Base-by-base conservation (phyloP, 2,888 invertebrate species). In the Cerastis leucographa region DNA sequence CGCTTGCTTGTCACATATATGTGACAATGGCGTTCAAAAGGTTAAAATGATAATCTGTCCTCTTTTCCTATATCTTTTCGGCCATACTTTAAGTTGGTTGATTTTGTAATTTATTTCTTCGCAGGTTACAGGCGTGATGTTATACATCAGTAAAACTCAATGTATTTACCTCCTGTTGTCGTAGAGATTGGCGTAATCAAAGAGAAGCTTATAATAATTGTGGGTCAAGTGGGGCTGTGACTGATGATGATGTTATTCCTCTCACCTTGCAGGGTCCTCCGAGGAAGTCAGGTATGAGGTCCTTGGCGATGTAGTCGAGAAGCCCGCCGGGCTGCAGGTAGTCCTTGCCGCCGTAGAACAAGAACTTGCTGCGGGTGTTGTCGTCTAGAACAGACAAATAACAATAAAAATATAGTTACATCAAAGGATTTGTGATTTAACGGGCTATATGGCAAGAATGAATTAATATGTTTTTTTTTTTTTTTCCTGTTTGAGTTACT, bases 281-380 rank as follows among this genome's bases (percentile, higher is more conserved):
- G 4, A 99, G 97, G 95, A 99, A 99, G 94, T 99, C 99, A 0
- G 99, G 99, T 80, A 99, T 98, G 89, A 97, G 97, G 80, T 98
- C 98, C 82, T 98, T 97, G 72, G 98, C 98, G 81, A 99, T 98
- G 92, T 98, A 99, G 93, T 99, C 98, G 35, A 97, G 97, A 14
- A 99, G 97, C 0, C 99, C 99, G 22, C 98, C 99, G 9, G 97
- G 96, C 90, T 98, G 98, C 84, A 97, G 95, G 91, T 98, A 98
- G 94, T 99, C 99, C 89, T 98, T 98, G 65, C 98, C 99, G 81
- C 98, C 99, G 94, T 99, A 99, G 94, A 99, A 98, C 92, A 99
- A 97, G 95, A 99, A 99, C 94, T 99, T 99, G 89, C 98, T 98
- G 83, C 99, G 97, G 0, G 99, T 99, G 93, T 98, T 98, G 94